These are phyloP conservation scores for Ciconia maguari DNA, from an alignment of 2,113 vertebrate genomes.

Conservation along the genomic window DNA sequence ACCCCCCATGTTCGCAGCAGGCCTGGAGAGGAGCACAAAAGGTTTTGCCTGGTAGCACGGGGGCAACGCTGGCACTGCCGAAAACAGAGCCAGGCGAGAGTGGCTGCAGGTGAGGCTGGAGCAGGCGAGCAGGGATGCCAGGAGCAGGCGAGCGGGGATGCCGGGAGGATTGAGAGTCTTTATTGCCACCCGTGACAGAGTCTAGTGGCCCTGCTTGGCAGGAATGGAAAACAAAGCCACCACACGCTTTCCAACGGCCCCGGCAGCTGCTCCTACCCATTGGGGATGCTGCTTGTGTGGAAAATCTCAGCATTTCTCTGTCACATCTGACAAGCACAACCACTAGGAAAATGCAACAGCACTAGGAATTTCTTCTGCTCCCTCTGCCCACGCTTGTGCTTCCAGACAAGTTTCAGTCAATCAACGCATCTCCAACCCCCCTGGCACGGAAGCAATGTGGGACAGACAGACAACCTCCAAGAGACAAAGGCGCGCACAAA, in stretches of 20 bases:
- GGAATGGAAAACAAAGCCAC: neutral
- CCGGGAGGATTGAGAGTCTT: rapidly evolving
- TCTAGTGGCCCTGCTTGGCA: neutral
- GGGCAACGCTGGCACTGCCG: neutral
- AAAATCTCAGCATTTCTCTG: neutral
- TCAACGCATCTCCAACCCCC: neutral
- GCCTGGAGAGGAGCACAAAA: neutral
- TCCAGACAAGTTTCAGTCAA: neutral
- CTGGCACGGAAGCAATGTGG: rapidly evolving
- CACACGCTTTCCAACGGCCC: neutral
- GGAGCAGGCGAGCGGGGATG: neutral
- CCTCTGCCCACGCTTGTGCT: neutral
- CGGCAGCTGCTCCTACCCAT: neutral
- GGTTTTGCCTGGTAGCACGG: neutral
- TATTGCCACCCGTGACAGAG: neutral
- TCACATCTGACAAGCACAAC: neutral
- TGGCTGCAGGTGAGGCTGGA: neutral
- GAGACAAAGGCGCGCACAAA: rapidly evolving
- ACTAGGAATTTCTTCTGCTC: neutral
- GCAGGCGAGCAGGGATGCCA: neutral
- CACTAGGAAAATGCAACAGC: neutral
- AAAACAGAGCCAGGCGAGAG: rapidly evolving
- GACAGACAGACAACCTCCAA: neutral
- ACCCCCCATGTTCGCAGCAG: neutral
- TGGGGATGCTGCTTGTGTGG: neutral